phyloP scores from a whole-genome alignment of 30 jellyfish, hydroid and myxozoan genomes.

The Clytia hemisphaerica region DNA sequence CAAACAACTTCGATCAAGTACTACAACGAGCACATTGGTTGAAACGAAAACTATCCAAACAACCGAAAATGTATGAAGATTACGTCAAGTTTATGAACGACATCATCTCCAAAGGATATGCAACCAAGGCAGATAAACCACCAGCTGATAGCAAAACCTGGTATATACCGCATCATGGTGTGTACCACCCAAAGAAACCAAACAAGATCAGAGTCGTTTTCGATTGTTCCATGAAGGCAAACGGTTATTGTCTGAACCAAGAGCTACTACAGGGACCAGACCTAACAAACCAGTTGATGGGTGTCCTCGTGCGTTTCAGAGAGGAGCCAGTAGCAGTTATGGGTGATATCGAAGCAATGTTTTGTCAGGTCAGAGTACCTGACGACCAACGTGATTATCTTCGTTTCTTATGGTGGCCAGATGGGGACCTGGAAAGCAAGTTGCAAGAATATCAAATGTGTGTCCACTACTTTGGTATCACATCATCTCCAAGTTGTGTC shows the following conservation, averaged over 20 bases:
- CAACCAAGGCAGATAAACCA: neutral
- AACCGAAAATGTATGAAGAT: neutral
- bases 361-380: constrained; percentile 41
- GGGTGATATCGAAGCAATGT: constrained; percentile 54
- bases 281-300: constrained; percentile 36
- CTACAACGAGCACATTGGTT: too few relatives aligned
- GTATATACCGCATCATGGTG: constrained; percentile 59
- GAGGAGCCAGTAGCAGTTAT: too few relatives aligned
- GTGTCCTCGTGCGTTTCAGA: constrained; percentile 37
- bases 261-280: constrained; percentile 45
- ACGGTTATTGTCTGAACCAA: constrained; percentile 30
- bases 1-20: constrained; percentile 26
- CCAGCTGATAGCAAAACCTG: constrained; percentile 9
- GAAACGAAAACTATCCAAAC: neutral
- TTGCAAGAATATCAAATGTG: too few relatives aligned
- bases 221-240: constrained; percentile 49
- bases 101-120: neutral
- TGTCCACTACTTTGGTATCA: constrained; percentile 48
- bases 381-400: constrained; percentile 28
- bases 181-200: constrained; percentile 48
- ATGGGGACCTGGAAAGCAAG: constrained; percentile 15
- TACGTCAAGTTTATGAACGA: neutral
- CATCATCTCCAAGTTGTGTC: constrained; percentile 49
- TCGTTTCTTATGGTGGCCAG: constrained; percentile 47
- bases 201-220: constrained; percentile 38